These are phyloP conservation scores for Nycticorax nycticorax DNA, from an alignment of 2,113 vertebrate genomes.

Conservation along the genomic window DNA sequence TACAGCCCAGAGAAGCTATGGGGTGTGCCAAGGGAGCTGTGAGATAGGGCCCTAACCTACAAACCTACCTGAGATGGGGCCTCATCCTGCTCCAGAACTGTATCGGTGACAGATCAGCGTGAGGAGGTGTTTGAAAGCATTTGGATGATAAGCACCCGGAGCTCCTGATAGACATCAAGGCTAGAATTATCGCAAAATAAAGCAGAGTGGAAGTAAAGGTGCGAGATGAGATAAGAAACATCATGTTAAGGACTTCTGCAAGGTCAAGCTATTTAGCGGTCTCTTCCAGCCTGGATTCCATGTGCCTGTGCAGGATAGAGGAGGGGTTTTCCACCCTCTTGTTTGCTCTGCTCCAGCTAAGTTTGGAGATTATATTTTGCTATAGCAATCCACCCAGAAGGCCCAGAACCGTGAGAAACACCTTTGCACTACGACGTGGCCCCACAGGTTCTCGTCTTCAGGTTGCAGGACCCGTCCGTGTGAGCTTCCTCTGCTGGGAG, in stretches of 20 bases:
- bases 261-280: not conserved
- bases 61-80: not conserved
- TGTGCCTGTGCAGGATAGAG: not conserved
- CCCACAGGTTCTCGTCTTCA: not conserved
- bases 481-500: not conserved
- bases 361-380: not conserved
- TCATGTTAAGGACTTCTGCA: not conserved
- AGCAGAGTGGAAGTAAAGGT: not conserved
- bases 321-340: not conserved
- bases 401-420: fast-evolving
- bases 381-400: not conserved
- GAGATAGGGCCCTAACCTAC: not conserved
- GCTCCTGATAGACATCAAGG: not conserved
- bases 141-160: not conserved
- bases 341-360: not conserved
- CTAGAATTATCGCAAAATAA: not conserved
- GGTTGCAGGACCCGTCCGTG: not conserved
- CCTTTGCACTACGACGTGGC: fast-evolving
- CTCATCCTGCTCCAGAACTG: not conserved
- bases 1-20: not conserved
- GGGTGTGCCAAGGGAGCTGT: not conserved
- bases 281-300: not conserved
- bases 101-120: not conserved
- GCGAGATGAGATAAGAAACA: not conserved
- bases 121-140: not conserved